Conservation (phyloP, 1,140 invertebrate genomes). For the Teleogryllus occipitalis region DNA sequence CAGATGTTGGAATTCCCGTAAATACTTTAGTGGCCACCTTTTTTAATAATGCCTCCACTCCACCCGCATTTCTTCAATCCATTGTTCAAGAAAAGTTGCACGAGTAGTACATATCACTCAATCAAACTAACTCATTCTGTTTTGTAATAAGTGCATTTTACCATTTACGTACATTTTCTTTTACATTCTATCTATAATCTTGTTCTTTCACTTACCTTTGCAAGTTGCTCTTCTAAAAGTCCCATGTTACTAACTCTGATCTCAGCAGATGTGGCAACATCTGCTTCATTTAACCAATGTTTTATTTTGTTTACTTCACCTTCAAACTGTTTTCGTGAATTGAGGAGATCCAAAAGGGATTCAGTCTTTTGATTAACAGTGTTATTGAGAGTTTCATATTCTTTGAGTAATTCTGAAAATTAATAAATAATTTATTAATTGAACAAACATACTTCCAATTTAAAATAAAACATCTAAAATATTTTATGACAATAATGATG, state of each 20-base stretch:
- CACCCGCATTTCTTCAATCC: no score
- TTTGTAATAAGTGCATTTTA: no score
- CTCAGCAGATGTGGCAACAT: conserved; percentile 72
- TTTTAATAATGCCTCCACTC: no score
- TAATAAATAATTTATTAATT: neutral
- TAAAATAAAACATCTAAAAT: neutral
- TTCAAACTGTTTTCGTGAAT: conserved; percentile 71
- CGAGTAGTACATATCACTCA: no score
- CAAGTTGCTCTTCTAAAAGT: conserved; percentile 73
- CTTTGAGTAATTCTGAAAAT: conserved; percentile 46
- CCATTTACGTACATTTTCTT: no score
- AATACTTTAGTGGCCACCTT: no score
- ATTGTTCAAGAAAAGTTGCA: no score
- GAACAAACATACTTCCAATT: neutral
- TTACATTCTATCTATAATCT: no score
- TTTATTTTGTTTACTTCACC: conserved; percentile 67
- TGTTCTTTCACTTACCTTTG: conserved; percentile 44
- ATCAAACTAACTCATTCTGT: no score
- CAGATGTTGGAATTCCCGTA: no score
- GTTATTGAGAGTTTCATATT: conserved; percentile 59
- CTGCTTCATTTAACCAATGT: conserved; percentile 79
- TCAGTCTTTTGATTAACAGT: conserved; percentile 64
- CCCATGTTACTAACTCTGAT: conserved; percentile 66
- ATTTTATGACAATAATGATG: neutral
- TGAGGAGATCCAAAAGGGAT: conserved; percentile 60